Percentiles rank a stretch among this genome's conserved stretches.
These are phyloP conservation scores for Lethrus apterus DNA, from an alignment of 1,140 invertebrate species.

Conservation along the genomic window DNA sequence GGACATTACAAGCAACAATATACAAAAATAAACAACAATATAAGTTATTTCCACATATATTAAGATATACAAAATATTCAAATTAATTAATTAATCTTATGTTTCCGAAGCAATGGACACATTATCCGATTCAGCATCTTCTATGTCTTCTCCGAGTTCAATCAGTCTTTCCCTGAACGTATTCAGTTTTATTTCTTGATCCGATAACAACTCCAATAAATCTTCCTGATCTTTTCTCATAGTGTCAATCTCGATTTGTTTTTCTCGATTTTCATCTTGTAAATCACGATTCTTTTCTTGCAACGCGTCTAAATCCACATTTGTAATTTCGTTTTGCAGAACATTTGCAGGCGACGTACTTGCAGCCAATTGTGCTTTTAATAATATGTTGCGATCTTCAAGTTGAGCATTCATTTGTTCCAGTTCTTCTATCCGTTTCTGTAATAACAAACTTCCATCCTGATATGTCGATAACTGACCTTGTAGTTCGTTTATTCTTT, in stretches of 20 bases:
- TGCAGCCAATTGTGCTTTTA: constrained; percentile 65
- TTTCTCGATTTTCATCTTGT: constrained; percentile 29
- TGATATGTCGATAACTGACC: constrained; percentile 46
- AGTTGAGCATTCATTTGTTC: constrained; percentile 65
- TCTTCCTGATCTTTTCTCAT: constrained; percentile 87
- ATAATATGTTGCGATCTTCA: constrained; percentile 79
- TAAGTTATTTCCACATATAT: no score
- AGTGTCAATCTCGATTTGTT: constrained; percentile 55
- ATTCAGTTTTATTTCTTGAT: constrained; percentile 71
- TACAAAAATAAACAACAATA: no score
- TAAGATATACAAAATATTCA: no score
- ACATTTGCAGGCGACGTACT: no score
- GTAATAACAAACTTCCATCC: constrained; percentile 42
- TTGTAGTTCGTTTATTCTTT: constrained; percentile 58
- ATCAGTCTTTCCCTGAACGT: constrained; percentile 62
- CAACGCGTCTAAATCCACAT: constrained; percentile 12
- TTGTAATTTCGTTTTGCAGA: no score
- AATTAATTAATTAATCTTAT: constrained; percentile 16
- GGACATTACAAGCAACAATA: no score
- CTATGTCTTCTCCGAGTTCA: constrained; percentile 61
- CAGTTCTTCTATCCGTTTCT: constrained; percentile 65
- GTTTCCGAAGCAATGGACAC: constrained; percentile 26
- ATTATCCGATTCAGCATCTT: constrained; percentile 27
- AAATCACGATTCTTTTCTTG: constrained; percentile 30
- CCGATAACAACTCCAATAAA: constrained; percentile 73